phyloP scores from a whole-genome alignment of 2,888 invertebrate genomes.

The Aethes cnicana region DNA sequence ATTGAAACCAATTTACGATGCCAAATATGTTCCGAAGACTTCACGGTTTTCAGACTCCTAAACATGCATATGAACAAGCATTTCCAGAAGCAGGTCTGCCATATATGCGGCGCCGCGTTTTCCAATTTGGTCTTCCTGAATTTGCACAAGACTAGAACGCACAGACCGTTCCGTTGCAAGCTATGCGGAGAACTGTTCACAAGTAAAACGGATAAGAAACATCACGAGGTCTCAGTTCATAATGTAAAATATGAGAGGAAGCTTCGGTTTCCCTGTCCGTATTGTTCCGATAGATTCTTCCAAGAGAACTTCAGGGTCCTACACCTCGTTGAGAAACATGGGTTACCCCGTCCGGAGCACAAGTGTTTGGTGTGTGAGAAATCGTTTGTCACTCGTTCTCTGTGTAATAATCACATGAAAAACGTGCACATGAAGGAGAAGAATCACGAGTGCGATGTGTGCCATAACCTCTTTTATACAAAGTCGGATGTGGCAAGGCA shows the following conservation, averaged over 20 bases:
- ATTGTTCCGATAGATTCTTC: constrained; percentile 55
- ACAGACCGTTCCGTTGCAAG: constrained; percentile 50
- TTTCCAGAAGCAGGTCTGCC: constrained; percentile 67
- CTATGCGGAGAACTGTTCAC: constrained; percentile 51
- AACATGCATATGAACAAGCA: constrained; percentile 73
- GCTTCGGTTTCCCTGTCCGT: constrained; percentile 56
- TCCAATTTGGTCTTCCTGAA: constrained; percentile 65
- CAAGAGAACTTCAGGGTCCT: constrained; percentile 54
- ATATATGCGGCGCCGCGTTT: constrained; percentile 67
- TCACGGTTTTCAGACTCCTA: constrained; percentile 54
- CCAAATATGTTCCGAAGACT: constrained; percentile 59
- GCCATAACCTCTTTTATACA: constrained; percentile 63
- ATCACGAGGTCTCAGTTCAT: constrained; percentile 45
- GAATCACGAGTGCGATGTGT: constrained; percentile 62
- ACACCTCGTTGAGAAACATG: constrained; percentile 60
- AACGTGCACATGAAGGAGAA: constrained; percentile 68
- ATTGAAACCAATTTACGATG: constrained; percentile 54
- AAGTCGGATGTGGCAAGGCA: constrained; percentile 64
- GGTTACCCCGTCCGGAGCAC: constrained; percentile 54
- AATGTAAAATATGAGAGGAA: constrained; percentile 48
- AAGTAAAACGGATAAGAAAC: constrained; percentile 42
- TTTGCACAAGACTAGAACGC: constrained; percentile 59
- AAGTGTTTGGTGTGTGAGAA: constrained; percentile 60
- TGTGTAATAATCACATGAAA: constrained; percentile 66
- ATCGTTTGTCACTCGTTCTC: constrained; percentile 60